Conservation (phyloP, 1,140 invertebrate genomes). For the Mesaphorura yosii region DNA sequence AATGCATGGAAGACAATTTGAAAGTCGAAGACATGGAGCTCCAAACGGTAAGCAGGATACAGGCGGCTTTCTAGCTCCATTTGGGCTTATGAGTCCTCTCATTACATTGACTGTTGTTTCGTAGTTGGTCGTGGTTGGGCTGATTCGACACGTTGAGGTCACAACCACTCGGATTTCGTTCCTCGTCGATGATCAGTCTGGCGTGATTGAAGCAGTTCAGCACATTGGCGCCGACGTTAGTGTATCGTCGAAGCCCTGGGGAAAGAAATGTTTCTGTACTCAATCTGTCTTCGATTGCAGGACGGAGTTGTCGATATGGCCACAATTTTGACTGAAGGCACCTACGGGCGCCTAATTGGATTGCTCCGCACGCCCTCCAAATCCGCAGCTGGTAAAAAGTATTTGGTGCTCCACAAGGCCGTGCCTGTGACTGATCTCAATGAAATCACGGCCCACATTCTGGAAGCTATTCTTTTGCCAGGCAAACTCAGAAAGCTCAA, state of each 20-base stretch:
- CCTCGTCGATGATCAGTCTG: conserved; percentile 50
- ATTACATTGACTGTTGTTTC: no score
- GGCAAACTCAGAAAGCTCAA: conserved; percentile 42
- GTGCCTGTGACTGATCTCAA: conserved; percentile 52
- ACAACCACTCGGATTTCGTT: conserved; percentile 51
- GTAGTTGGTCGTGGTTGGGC: conserved; percentile 47
- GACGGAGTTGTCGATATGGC: conserved; percentile 40
- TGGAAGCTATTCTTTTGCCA: conserved; percentile 48
- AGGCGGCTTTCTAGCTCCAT: no score
- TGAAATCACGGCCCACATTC: conserved; percentile 52
- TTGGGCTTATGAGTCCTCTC: no score
- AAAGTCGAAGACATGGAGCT: conserved; percentile 35
- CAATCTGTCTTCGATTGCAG: no score
- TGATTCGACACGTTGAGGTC: conserved; percentile 45
- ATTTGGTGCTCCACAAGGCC: conserved; percentile 53
- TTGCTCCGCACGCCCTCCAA: no score
- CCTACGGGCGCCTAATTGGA: conserved; percentile 53
- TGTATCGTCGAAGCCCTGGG: conserved; percentile 4
- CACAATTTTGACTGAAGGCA: conserved; percentile 47
- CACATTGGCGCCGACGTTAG: conserved; percentile 32
- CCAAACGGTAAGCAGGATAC: conserved; percentile 32
- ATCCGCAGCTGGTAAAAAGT: conserved; percentile 47
- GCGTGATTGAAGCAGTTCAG: conserved; percentile 35
- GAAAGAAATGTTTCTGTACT: no score
- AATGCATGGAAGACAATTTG: conserved; percentile 44